Evolutionary conservation across 92 coral and sea anemone species (phyloP), one percentile per base, ranked within the genome.

Genomic region (Epizoanthus fatuus): DNA sequence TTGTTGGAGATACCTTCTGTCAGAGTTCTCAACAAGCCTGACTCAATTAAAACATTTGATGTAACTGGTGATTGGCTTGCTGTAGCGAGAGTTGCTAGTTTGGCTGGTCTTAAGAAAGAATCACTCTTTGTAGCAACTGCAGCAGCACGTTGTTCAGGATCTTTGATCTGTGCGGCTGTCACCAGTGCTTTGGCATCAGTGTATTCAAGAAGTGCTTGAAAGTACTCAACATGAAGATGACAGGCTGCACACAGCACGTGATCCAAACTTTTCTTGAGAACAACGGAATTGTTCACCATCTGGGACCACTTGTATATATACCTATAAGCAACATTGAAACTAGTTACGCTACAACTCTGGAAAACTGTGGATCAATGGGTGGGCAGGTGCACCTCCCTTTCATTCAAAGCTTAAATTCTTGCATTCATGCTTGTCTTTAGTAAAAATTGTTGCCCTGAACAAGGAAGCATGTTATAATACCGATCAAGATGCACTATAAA

Each of bases 241-340:
- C 95, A 93, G 6, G 93, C 45, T 8, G 98, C 93, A 47, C 98
- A 91, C 29, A 97, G 86, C 42, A 97, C 90, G 51, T 95, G 89
- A 66, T 97, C 98, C 65, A 95, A 72, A 62, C 97, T 94, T 74
- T 87, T 92, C 72, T 97, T 97, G 37, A 97, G 81, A 45, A 89
- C 79, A 56, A 89, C 97, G 83, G 87, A 92, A 69, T 82, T 75
- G 32, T 64, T 44, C 12, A 90, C 77, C 54, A 49, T 62, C 71
- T 97, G 98, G 0, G 97, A 93, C 97, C 95, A 97, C 10, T 90
- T 86, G 87, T 86, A 93, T 4, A 97, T 63, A 11, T 87, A 89
- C 82, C 99, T 97, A 78, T 3, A 75, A 85, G 54, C 65, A 32
- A 58, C 13, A 32, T 4, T 35, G 8, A 65, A 5, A 2, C 25